Evolutionary conservation across 1,140 invertebrate species (phyloP).

Genomic region (Harlomillsia oculata): DNA sequence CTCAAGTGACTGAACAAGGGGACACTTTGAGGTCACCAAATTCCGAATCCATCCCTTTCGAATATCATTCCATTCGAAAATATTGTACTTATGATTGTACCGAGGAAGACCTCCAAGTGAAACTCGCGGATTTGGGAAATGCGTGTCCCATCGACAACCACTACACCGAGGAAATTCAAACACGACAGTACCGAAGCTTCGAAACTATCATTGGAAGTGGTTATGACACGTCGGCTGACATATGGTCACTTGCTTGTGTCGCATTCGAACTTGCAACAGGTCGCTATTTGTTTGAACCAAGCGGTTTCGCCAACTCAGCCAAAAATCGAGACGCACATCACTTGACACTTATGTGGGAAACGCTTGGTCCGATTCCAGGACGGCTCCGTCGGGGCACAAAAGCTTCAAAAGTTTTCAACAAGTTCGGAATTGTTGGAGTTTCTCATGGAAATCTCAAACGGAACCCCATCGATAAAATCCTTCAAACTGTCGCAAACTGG

Average conservation of each 20-base stretch:
- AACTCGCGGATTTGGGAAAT: constrained; percentile 97
- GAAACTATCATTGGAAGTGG: constrained; percentile 91
- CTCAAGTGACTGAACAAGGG: too few relatives aligned
- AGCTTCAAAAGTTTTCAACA: constrained; percentile 86
- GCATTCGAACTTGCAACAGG: constrained; percentile 97
- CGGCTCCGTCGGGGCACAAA: constrained; percentile 81
- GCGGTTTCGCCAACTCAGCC: constrained; percentile 62
- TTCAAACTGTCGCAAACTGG: constrained; percentile 48
- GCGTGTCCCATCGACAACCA: constrained; percentile 90
- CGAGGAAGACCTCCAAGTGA: constrained; percentile 59
- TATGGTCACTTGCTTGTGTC: constrained; percentile 99
- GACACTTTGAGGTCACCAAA: too few relatives aligned
- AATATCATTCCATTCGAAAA: too few relatives aligned
- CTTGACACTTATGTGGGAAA: constrained; percentile 94
- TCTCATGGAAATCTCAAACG: constrained; percentile 71
- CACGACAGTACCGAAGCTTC: constrained; percentile 90
- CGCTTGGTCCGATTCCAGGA: constrained; percentile 88
- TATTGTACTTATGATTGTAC: neutral
- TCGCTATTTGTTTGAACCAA: constrained; percentile 96
- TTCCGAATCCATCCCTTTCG: too few relatives aligned
- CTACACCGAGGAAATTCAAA: constrained; percentile 97
- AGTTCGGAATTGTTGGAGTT: constrained; percentile 52
- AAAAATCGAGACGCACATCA: constrained; percentile 79
- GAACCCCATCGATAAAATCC: constrained; percentile 64
- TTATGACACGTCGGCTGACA: constrained; percentile 89